Base-by-base conservation (phyloP, 2,888 invertebrate genomes). In the Galerucella nymphaeae region DNA sequence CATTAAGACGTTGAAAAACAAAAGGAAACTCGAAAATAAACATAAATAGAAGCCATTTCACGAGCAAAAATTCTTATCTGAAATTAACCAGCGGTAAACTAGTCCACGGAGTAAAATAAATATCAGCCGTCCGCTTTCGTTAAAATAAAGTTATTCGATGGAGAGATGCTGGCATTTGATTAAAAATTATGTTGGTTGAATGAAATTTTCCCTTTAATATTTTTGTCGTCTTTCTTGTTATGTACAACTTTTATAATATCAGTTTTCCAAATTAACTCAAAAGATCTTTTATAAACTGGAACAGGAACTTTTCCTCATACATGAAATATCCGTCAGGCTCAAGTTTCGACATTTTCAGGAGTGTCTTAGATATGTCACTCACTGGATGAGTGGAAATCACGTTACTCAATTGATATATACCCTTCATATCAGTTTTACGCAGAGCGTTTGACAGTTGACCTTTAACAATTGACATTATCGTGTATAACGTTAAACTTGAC, bases 71-170 rank as follows among this genome's bases (percentile, higher is more conserved):
- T 16, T 30, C 61, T 61, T 61, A 61, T 61, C 61, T 61, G 41
- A 61, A 61, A 61, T 61, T 61, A 61, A 41, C 38, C 61, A 41
- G 41, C 16, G 10, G 61, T 4, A 61, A 42, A 62, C 9, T 42
- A 18, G 42, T 42, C 61, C 18, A 42, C 16, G 6, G 61, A 62
- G 61, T 42, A 11, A 11, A 13, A 62, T 62, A 42, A 62, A 62
- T 42, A 42, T 38, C 5, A 45, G 3, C 6, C 42, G 18, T 62
- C 42, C 16, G 42, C 18, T 62, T 18, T 42, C 42, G 41, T 42
- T 16, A 42, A 62, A 62, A 62, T 62, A 4, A 62, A 18, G 53
- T 18, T 9, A 53, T 53, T 53, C 10, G 11, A 53, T 18, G 18
- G 3, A 16, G 16, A 2, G 18, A 53, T 16, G 53, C 16, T 53